Percentiles rank a stretch among this genome's conserved stretches.
Evolutionary conservation across 2,888 invertebrate species (phyloP).

Genomic region (Habrosyne pyritoides): DNA sequence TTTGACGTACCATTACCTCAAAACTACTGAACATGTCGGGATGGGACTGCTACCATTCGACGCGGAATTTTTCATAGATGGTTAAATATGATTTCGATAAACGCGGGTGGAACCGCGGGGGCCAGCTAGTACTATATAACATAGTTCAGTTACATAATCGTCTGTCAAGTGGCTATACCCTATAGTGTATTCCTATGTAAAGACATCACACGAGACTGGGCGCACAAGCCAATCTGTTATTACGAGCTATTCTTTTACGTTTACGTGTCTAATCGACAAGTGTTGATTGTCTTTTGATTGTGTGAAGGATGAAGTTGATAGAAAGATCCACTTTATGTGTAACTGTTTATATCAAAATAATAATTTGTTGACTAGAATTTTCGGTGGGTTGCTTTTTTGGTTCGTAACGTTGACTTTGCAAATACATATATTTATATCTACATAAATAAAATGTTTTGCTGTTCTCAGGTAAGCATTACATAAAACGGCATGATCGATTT

Average conservation of each 20-base stretch:
- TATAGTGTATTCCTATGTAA: slow-evolving; percentile 5
- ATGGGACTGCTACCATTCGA: too few relatives aligned
- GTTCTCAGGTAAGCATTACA: too few relatives aligned
- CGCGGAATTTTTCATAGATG: too few relatives aligned
- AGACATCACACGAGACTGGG: slow-evolving; percentile 37
- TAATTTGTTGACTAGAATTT: background rate
- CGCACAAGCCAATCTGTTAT: slow-evolving; percentile 31
- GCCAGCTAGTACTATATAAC: too few relatives aligned
- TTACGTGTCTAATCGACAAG: slow-evolving; percentile 59
- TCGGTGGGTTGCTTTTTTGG: background rate
- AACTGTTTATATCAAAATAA: background rate
- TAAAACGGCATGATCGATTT: too few relatives aligned
- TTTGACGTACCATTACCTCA: too few relatives aligned
- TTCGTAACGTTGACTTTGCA: too few relatives aligned
- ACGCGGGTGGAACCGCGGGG: too few relatives aligned
- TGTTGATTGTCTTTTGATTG: slow-evolving; percentile 48
- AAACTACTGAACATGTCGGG: too few relatives aligned
- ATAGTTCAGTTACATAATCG: too few relatives aligned
- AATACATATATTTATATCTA: too few relatives aligned
- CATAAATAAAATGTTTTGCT: background rate
- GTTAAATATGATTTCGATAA: too few relatives aligned
- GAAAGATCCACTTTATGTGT: slow-evolving; percentile 7
- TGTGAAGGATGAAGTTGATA: slow-evolving; percentile 10
- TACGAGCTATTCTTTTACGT: slow-evolving; percentile 48
- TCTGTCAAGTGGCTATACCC: background rate